Conservation (phyloP, 2,113 vertebrate species). For the Hucho hucho region DNA sequence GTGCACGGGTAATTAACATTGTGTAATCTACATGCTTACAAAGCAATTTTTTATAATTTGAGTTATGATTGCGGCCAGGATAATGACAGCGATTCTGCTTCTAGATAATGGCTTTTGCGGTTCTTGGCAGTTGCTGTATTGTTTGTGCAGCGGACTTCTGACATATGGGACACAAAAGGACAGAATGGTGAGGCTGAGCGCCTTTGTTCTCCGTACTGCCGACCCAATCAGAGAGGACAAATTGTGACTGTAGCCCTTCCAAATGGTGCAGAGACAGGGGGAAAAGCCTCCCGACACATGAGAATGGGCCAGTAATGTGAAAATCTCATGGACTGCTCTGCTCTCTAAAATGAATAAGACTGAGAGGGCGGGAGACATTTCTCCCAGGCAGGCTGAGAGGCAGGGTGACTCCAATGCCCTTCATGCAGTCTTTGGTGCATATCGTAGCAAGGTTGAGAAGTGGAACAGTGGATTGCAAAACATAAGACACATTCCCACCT, state of each 20-base stretch:
- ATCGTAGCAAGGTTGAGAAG: background rate
- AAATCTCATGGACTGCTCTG: slow-evolving; percentile 30
- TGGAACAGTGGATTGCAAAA: slow-evolving; percentile 7
- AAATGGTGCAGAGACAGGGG: slow-evolving; percentile 58
- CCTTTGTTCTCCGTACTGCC: slow-evolving; percentile 67
- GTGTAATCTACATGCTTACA: slow-evolving; percentile 72
- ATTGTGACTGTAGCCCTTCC: slow-evolving; percentile 45
- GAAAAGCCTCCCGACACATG: slow-evolving; percentile 59
- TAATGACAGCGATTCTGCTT: slow-evolving; percentile 64
- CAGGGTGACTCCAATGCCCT: slow-evolving; percentile 6
- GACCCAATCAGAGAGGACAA: slow-evolving; percentile 66
- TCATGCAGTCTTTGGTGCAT: slow-evolving; percentile 4
- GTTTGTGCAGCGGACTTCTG: slow-evolving; percentile 65
- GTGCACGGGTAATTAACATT: slow-evolving; percentile 68
- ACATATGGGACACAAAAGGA: slow-evolving; percentile 72
- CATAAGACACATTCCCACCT: background rate
- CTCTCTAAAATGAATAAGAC: background rate
- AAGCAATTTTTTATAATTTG: slow-evolving; percentile 77
- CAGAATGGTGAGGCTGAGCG: slow-evolving; percentile 58
- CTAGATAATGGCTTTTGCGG: slow-evolving; percentile 65
- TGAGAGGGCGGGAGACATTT: slow-evolving; percentile 3
- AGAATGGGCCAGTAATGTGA: slow-evolving; percentile 54
- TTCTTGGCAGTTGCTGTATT: slow-evolving; percentile 59
- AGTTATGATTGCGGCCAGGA: slow-evolving; percentile 69
- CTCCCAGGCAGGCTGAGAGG: slow-evolving; percentile 11